Conservation (phyloP, 2,797 vertebrate genomes). For the Tadarida brasiliensis region DNA sequence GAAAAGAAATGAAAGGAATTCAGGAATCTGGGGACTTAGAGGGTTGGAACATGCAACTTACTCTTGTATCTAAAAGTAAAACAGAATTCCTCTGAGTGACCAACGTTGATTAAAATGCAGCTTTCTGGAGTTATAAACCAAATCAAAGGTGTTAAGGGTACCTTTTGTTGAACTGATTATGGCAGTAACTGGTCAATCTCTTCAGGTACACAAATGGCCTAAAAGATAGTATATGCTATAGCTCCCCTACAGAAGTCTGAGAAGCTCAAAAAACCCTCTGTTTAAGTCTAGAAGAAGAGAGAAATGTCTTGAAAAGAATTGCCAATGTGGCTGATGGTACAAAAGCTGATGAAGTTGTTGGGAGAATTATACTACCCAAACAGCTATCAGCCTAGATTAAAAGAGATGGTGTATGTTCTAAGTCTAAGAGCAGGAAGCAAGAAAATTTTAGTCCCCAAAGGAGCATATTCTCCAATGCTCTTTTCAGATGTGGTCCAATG, state of each 20-base stretch:
- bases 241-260: background rate
- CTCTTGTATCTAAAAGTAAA: slow-evolving; percentile 7
- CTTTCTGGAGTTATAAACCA: background rate
- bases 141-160: background rate
- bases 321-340: background rate
- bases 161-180: background rate
- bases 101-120: slow-evolving; percentile 1
- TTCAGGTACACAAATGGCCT: background rate
- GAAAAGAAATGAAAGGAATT: background rate
- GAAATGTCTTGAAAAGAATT: background rate
- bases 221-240: background rate
- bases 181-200: background rate
- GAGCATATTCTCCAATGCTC: background rate
- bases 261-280: background rate
- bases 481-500: background rate
- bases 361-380: slow-evolving; percentile 1
- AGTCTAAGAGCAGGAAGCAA: background rate
- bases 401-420: background rate
- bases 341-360: slow-evolving; percentile 10
- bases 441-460: background rate
- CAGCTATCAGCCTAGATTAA: background rate
- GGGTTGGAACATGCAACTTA: background rate
- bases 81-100: background rate
- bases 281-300: background rate
- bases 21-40: background rate